A percentile compares a stretch with the other conserved stretches of the same genome.
Conservation (phyloP, 2,888 invertebrate species). For the Notocelia uddmanniana region DNA sequence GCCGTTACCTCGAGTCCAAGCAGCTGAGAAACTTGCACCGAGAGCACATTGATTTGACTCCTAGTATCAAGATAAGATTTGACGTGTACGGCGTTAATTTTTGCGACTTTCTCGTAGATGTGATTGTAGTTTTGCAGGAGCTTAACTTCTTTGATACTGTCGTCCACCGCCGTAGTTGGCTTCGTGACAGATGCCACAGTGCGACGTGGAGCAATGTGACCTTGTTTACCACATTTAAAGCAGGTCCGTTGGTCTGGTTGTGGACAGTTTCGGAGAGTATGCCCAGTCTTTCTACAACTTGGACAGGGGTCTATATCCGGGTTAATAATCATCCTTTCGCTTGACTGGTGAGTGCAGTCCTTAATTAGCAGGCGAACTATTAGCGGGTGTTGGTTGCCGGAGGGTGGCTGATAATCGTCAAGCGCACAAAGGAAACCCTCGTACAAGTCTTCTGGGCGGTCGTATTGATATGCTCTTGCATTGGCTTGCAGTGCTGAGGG, state of each 20-base stretch:
- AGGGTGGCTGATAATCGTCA: constrained; percentile 3
- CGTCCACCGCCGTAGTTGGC: no score
- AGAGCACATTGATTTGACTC: constrained; percentile 46
- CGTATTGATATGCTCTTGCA: constrained; percentile 12
- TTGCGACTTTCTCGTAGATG: constrained; percentile 26
- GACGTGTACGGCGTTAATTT: constrained; percentile 40
- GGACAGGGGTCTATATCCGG: constrained; percentile 10
- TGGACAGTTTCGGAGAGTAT: constrained; percentile 3
- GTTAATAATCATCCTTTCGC: background rate
- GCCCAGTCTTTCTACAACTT: background rate
- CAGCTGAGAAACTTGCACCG: background rate
- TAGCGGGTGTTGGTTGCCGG: background rate
- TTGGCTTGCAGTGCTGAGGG: constrained; percentile 5
- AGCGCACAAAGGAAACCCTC: constrained; percentile 11
- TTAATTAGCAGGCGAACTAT: background rate
- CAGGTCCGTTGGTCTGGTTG: constrained; percentile 44
- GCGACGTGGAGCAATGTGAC: no score
- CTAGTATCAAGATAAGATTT: constrained; percentile 49
- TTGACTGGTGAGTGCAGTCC: background rate
- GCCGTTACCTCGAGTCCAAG: constrained; percentile 33
- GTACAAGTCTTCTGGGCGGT: constrained; percentile 8
- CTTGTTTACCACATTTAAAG: background rate
- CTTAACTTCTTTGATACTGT: no score
- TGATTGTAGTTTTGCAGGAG: no score
- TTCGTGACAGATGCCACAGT: no score